Evolutionary conservation across 1,140 invertebrate genomes (phyloP).

Genomic region (Chelonus insularis): DNA sequence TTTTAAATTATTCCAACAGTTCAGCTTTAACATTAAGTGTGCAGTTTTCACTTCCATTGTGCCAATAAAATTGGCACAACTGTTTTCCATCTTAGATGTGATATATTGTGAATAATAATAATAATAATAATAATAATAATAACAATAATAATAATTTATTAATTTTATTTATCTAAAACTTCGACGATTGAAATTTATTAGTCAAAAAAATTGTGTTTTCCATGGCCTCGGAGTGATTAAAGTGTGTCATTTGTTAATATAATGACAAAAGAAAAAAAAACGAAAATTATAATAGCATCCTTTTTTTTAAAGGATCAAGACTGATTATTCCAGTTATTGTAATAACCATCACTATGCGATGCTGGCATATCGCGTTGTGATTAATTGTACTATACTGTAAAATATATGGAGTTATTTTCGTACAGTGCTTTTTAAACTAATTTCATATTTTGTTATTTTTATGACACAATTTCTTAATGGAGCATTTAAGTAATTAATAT

Average conservation of each 20-base stretch:
- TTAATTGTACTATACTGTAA: conserved; percentile 30
- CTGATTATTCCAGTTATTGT: conserved; percentile 32
- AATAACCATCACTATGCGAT: conserved; percentile 26
- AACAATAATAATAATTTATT: no score
- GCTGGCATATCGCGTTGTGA: conserved; percentile 31
- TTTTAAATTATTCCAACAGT: conserved; percentile 15
- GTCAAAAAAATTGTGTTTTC: no score
- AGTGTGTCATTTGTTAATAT: not conserved
- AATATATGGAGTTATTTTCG: conserved; percentile 34
- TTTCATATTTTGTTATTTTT: not conserved
- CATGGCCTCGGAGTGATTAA: not conserved
- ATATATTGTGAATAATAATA: no score
- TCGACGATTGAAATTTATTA: no score
- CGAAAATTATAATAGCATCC: conserved; percentile 17
- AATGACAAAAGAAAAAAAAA: not conserved
- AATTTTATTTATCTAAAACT: no score
- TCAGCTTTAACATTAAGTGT: conserved; percentile 7
- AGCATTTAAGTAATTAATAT: no score
- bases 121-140: no score
- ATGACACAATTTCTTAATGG: not conserved
- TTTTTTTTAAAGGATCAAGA: conserved; percentile 29
- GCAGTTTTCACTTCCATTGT: not conserved
- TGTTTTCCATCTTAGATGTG: no score
- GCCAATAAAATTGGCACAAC: not conserved
- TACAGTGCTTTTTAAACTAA: conserved; percentile 7